Evolutionary conservation across 53 echinoderm and acorn worm genomes (phyloP), one percentile per base, ranked within the genome.

Genomic region (Paelopatides confundens): DNA sequence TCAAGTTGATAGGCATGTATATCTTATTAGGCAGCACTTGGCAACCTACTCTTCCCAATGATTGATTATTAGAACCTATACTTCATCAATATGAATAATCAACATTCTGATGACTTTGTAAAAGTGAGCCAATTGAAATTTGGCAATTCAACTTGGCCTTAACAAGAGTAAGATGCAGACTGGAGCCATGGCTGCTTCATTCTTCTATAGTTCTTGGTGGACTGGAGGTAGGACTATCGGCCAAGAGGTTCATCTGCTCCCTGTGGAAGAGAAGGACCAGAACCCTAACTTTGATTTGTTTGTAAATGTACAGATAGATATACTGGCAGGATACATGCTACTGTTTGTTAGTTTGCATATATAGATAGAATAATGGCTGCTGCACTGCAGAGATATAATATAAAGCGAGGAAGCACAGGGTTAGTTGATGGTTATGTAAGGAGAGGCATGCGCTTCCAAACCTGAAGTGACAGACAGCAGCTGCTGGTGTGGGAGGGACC

Each of bases 221-320:
- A 69, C 86, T 69, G 66, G 91, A 69, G 89, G 64, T 54, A 46
- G 91, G 53, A 62, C 82, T 79, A 70, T 91, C 86, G n/a, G 82
- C 65, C 68, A 74, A 49, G 70, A 51, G 52, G 70, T 86, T 89
- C 89, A 49, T 79, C 79, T 26, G 50, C 35, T 53, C 91, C 92
- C 92, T 92, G 95, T 85, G 88, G 85, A 85, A 92, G 89, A 87
- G 87, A 95, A 95, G 94, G 92, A 81, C 85, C 87, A 71, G 91
- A 74, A 53, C 92, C 85, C 90, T 85, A 95, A 24, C 86, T 89
- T 91, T 88, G 87, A 87, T 53, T 81, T 86, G 85, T 90, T 88
- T 54, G 26, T 91, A 82, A 35, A 71, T 85, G 65, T 79, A 85
- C 85, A 92, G 76, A 85, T 90, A 92, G 76, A 85, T 90, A 92